A percentile compares a stretch with the other conserved stretches of the same genome.
phyloP scores from a whole-genome alignment of 2,113 vertebrate species.

The Dicrurus megarhynchus region DNA sequence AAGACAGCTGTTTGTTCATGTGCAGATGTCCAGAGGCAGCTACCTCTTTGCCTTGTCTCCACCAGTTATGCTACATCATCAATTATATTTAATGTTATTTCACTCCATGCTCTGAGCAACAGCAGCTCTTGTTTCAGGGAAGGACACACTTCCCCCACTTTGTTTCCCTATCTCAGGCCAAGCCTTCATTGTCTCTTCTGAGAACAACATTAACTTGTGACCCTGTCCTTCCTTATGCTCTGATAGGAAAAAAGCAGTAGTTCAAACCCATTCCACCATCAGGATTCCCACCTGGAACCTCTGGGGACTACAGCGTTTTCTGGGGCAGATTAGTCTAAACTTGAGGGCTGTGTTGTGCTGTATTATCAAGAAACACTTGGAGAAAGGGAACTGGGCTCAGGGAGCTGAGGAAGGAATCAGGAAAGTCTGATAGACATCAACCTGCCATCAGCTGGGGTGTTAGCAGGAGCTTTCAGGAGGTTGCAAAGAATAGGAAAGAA shows the following conservation, averaged over 20 bases:
- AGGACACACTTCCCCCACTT: not conserved
- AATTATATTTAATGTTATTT: not conserved
- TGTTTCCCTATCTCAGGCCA: not conserved
- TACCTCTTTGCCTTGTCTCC: not conserved
- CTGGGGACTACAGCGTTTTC: not conserved
- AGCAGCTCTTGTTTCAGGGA: not conserved
- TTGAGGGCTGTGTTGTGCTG: not conserved
- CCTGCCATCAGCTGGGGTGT: not conserved
- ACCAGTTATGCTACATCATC: not conserved
- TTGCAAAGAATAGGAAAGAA: not conserved
- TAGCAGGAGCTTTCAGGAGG: not conserved
- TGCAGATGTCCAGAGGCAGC: constrained; percentile 19
- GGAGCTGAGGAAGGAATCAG: not conserved
- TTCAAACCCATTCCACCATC: not conserved
- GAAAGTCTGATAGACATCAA: not conserved
- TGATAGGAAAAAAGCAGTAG: not conserved
- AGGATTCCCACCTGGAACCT: not conserved
- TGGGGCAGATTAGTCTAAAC: not conserved
- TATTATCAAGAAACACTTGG: not conserved
- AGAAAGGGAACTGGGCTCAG: not conserved
- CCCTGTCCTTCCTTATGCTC: not conserved
- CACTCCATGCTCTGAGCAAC: not conserved
- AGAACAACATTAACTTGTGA: not conserved
- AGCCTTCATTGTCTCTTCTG: not conserved
- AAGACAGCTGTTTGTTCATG: not conserved